Evolutionary conservation across 2,888 invertebrate genomes (phyloP), one percentile per base, ranked within the genome.

Genomic region (Glaucopsyche alexis): DNA sequence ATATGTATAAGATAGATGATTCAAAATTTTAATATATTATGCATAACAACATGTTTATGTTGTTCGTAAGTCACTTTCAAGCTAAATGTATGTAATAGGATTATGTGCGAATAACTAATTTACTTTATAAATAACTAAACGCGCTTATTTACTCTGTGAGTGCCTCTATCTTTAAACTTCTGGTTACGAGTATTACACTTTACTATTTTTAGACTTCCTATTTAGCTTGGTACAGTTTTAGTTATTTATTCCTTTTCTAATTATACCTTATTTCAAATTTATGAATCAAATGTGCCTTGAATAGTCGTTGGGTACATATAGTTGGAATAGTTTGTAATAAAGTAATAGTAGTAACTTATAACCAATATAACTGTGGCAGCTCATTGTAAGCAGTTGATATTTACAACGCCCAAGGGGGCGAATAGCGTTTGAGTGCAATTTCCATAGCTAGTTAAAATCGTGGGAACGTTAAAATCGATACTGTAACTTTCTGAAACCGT

Each of bases 1-100:
- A n/a, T n/a, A n/a, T n/a, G n/a, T n/a, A n/a, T n/a, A n/a, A n/a
- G n/a, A n/a, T n/a, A n/a, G n/a, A n/a, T n/a, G n/a, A n/a, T n/a
- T n/a, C n/a, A n/a, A n/a, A n/a, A n/a, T 66, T 9, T 66, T 13
- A 65, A 66, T 14, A n/a, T 66, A 66, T n/a, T n/a, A n/a, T n/a
- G n/a, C n/a, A n/a, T n/a, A n/a, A n/a, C n/a, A 66, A 66, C 42
- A 16, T 42, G n/a, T 42, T 16, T n/a, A n/a, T n/a, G 42, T 42
- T 42, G 66, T 66, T 66, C 7, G 13, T n/a, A 42, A 16, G 66
- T 42, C 11, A 16, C 7, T 42, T 50, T 29, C 45, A 47, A 13
- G 71, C 71, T 71, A 73, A 74, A 73, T 73, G 71, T 71, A 19
- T 52, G 73, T 74, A 74, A 74, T 67, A 71, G 73, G 71, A 73